phyloP scores from a whole-genome alignment of 2,113 vertebrate genomes.

The Collichthys lucidus region DNA sequence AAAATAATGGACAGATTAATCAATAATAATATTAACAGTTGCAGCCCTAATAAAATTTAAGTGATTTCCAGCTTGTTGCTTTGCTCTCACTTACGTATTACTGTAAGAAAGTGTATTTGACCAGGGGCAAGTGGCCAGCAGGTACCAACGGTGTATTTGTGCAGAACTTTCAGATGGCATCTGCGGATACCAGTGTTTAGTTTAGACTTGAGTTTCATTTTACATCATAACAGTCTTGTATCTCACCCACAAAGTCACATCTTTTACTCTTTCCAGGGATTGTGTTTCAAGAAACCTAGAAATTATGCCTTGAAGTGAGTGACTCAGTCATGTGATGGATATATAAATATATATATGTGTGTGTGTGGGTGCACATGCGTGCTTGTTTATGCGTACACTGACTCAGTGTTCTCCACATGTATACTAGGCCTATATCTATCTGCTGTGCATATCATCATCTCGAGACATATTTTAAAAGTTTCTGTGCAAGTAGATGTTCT shows the following conservation, averaged over 20 bases:
- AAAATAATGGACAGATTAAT: not conserved
- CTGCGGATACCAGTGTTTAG: not conserved
- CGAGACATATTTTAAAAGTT: not conserved
- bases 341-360: not conserved
- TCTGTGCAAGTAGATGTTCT: not conserved
- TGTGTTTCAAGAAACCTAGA: slow-evolving; percentile 57
- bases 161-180: not conserved
- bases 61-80: not conserved
- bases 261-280: slow-evolving; percentile 68
- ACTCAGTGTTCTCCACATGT: slow-evolving; percentile 38
- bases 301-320: slow-evolving; percentile 42
- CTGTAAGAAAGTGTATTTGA: not conserved
- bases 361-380: slow-evolving; percentile 39
- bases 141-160: not conserved
- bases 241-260: slow-evolving; percentile 63
- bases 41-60: not conserved
- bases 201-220: slow-evolving; percentile 63
- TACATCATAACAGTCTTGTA: slow-evolving; percentile 53
- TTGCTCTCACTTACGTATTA: not conserved
- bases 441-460: slow-evolving; percentile 22
- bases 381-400: slow-evolving; percentile 13
- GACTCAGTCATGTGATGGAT: slow-evolving; percentile 46
- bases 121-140: no score
- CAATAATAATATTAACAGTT: not conserved
- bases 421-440: no score